Conservation (phyloP, 2,797 vertebrate species). For the Perdix hodgsoniae region DNA sequence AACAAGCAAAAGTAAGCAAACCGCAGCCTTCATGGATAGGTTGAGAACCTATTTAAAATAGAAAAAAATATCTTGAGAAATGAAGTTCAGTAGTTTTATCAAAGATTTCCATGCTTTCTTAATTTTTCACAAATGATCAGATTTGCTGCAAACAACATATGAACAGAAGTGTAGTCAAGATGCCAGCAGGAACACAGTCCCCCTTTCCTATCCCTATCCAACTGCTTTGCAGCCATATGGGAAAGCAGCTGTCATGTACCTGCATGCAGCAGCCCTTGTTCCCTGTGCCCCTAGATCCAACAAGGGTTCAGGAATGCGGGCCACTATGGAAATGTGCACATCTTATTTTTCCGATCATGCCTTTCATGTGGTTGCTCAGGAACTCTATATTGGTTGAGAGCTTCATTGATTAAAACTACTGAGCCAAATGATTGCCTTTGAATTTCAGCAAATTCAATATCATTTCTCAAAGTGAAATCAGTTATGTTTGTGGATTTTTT, state of each 20-base stretch:
- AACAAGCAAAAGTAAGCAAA: neutral
- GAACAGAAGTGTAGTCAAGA: neutral
- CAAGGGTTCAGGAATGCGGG: neutral
- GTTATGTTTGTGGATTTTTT: neutral
- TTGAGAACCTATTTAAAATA: neutral
- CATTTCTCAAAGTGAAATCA: neutral
- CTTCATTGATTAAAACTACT: neutral
- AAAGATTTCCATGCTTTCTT: neutral
- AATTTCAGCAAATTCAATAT: neutral
- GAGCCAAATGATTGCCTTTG: neutral
- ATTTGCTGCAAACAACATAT: neutral
- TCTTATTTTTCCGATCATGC: neutral
- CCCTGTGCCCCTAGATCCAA: neutral
- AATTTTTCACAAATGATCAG: neutral
- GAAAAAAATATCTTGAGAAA: neutral
- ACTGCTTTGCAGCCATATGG: fast-evolving
- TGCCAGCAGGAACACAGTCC: neutral
- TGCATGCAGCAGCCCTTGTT: neutral
- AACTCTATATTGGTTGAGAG: neutral
- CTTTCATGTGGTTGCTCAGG: neutral
- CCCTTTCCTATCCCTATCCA: no score
- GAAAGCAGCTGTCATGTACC: neutral
- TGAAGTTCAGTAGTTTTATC: neutral
- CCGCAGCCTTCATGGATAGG: neutral
- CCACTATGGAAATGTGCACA: neutral